Evolutionary conservation across 1,140 invertebrate genomes (phyloP).

Genomic region (Brachionus rubens): DNA sequence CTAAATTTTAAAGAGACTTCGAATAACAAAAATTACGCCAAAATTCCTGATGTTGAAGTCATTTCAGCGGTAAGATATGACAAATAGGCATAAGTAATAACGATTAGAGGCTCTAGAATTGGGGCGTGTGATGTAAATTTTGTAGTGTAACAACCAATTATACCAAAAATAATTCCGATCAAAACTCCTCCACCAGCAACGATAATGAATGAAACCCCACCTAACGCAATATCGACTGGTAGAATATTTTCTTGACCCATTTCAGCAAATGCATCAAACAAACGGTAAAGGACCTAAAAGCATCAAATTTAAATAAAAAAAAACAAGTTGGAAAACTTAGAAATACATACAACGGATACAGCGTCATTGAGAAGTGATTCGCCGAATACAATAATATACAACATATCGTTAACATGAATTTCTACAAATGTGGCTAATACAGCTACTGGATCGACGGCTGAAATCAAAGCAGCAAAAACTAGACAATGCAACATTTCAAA

Average conservation of each 20-base stretch:
- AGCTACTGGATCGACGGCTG: conserved; percentile 61
- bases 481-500: conserved; percentile 64
- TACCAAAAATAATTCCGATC: conserved; percentile 91
- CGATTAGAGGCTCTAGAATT: conserved; percentile 95
- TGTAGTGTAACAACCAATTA: conserved; percentile 89
- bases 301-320: too few relatives aligned
- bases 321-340: too few relatives aligned
- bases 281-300: conserved; percentile 54
- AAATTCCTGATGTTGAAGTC: conserved; percentile 93
- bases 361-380: conserved; percentile 86
- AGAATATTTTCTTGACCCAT: conserved; percentile 56
- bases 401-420: conserved; percentile 93
- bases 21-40: conserved; percentile 50
- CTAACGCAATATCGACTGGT: conserved; percentile 69
- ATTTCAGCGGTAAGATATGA: conserved; percentile 94
- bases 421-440: conserved; percentile 97
- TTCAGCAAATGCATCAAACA: conserved; percentile 58
- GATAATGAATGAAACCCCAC: conserved; percentile 80
- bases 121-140: conserved; percentile 89
- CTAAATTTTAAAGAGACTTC: not conserved
- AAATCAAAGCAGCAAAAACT: conserved; percentile 62
- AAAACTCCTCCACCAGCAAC: conserved; percentile 86
- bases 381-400: conserved; percentile 98
- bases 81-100: conserved; percentile 96
- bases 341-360: conserved; percentile 57